These are phyloP conservation scores for Odontophorus gujanensis DNA, from an alignment of 2,113 vertebrate species.

Conservation along the genomic window DNA sequence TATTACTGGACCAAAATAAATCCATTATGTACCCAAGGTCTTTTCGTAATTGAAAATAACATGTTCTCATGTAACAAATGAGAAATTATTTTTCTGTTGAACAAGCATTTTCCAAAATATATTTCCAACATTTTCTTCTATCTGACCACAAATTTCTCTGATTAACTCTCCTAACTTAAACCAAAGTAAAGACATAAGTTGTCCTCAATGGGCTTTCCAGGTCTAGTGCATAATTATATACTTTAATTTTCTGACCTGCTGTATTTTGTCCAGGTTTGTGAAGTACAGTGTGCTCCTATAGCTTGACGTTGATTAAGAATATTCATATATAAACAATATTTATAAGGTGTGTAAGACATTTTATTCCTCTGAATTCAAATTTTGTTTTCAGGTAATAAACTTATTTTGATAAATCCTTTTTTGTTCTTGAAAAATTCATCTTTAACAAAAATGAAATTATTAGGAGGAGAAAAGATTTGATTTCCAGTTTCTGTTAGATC, in stretches of 20 bases:
- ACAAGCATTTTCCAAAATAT: neutral
- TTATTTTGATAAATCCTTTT: neutral
- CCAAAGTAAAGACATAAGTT: neutral
- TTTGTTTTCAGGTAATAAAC: neutral
- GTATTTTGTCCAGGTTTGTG: neutral
- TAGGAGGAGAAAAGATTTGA: neutral
- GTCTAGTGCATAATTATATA: accelerated
- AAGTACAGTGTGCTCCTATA: neutral
- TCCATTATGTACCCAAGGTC: neutral
- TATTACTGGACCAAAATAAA: neutral
- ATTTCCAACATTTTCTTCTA: neutral
- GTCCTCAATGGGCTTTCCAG: neutral
- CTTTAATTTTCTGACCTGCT: neutral
- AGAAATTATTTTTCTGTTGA: neutral
- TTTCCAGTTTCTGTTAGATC: neutral
- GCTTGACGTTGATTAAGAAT: neutral
- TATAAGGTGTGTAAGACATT: accelerated
- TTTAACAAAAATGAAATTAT: neutral
- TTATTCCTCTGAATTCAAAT: neutral
- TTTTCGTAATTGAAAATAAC: neutral
- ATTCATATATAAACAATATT: neutral
- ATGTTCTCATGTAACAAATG: neutral
- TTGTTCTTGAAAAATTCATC: neutral
- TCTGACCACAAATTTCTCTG: accelerated
- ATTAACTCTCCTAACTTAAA: neutral